Percentiles rank a stretch among this genome's conserved stretches.
Conservation (phyloP, 1,140 invertebrate species). For the Phymastichus coffea region DNA sequence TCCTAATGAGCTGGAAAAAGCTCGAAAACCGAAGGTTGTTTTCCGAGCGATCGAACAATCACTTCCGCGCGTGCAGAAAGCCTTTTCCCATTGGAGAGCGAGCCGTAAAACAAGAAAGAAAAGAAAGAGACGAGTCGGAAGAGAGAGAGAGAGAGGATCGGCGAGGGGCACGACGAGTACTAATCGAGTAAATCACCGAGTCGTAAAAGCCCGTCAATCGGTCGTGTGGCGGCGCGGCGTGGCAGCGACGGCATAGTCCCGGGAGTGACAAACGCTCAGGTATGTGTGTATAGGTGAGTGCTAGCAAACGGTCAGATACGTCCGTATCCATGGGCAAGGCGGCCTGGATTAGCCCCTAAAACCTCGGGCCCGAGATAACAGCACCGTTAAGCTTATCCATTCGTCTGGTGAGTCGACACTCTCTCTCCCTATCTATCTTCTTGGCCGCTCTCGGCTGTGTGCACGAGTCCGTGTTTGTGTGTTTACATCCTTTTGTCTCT, state of each 20-base stretch:
- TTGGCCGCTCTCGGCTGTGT: too few relatives aligned
- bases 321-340: constrained; percentile 30
- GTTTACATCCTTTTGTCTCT: constrained; percentile 13
- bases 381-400: constrained; percentile 41
- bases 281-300: constrained; percentile 32
- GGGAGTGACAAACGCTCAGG: constrained; percentile 39
- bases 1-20: background rate
- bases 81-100: background rate
- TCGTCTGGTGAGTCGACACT: constrained; percentile 33
- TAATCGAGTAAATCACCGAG: constrained; percentile 19
- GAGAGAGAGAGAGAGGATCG: background rate
- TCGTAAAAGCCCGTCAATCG: constrained; percentile 15
- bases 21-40: background rate
- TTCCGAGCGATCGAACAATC: constrained; percentile 11
- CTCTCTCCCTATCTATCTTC: constrained; percentile 6
- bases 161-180: background rate
- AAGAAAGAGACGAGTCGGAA: background rate
- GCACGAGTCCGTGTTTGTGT: too few relatives aligned
- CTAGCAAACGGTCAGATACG: constrained; percentile 18
- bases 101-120: background rate
- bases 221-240: background rate
- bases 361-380: constrained; percentile 41
- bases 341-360: constrained; percentile 42
- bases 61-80: background rate
- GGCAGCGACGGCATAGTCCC: background rate